Conservation (phyloP, 1,140 invertebrate species). For the Zaprionus taronus region DNA sequence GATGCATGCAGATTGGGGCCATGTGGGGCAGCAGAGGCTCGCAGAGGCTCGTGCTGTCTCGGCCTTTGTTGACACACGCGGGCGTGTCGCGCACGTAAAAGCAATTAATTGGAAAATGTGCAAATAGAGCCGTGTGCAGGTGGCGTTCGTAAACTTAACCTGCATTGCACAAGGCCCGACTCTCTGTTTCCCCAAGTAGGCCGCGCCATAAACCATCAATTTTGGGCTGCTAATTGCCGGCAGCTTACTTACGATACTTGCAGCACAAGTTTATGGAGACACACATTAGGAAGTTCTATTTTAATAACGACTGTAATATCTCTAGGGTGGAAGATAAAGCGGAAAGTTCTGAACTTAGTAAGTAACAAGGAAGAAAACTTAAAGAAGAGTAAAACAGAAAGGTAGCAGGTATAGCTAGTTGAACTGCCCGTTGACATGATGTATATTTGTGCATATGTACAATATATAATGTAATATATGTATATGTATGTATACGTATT, state of each 20-base stretch:
- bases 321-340: not conserved
- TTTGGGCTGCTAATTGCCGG: constrained; percentile 4
- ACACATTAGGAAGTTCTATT: not conserved
- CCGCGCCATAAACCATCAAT: constrained; percentile 2
- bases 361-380: no score
- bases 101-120: constrained; percentile 81
- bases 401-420: no score
- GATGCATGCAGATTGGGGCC: constrained; percentile 2
- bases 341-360: no score
- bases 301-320: not conserved
- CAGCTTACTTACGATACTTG: not conserved
- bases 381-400: no score
- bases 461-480: no score
- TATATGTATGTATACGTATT: no score
- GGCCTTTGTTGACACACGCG: constrained; percentile 73
- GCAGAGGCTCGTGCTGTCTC: constrained; percentile 20
- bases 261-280: not conserved
- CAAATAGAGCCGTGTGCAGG: constrained; percentile 72
- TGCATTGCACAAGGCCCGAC: constrained; percentile 46
- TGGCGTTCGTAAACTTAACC: constrained; percentile 73
- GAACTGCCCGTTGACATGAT: no score
- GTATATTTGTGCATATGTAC: no score
- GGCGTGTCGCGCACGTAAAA: constrained; percentile 63
- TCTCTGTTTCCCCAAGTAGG: not conserved
- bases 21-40: constrained; percentile 17